A percentile compares a stretch with the other conserved stretches of the same genome.
Conservation (phyloP, 2,888 invertebrate genomes). For the Allygus modestus region DNA sequence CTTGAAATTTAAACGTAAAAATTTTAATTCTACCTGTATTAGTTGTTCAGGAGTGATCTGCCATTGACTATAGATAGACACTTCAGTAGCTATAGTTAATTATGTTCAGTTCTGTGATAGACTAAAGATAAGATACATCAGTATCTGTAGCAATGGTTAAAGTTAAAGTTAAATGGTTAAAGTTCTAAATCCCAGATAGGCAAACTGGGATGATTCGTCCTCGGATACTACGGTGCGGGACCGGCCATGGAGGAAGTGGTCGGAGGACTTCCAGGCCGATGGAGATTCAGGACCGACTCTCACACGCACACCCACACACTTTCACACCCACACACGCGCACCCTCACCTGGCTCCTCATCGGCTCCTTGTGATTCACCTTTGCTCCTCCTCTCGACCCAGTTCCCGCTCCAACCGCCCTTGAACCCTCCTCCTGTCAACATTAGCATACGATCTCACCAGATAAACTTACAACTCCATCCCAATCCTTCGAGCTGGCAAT, state of each 20-base stretch:
- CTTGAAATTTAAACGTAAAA: too few relatives aligned
- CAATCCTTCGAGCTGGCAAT: too few relatives aligned
- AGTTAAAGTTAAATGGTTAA: too few relatives aligned
- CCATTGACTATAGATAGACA: too few relatives aligned
- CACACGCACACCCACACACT: background rate
- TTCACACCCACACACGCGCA: background rate
- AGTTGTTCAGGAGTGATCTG: too few relatives aligned
- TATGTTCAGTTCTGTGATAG: too few relatives aligned
- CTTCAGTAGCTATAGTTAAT: too few relatives aligned
- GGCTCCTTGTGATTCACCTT: constrained; percentile 5
- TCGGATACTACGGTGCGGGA: background rate
- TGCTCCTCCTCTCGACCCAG: constrained; percentile 28
- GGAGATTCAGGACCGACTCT: background rate
- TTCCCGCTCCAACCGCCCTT: background rate
- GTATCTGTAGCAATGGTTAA: too few relatives aligned
- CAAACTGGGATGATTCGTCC: too few relatives aligned
- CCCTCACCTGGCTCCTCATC: background rate
- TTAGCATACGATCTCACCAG: background rate
- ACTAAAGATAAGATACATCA: too few relatives aligned
- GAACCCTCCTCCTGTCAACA: constrained; percentile 1
- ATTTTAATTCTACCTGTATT: too few relatives aligned
- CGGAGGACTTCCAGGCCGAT: constrained; percentile 40
- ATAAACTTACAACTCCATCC: background rate
- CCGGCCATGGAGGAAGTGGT: constrained; percentile 32
- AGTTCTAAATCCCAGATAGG: too few relatives aligned